These are phyloP conservation scores for Luperina nickerlii DNA, from an alignment of 2,888 invertebrate species.

Conservation along the genomic window DNA sequence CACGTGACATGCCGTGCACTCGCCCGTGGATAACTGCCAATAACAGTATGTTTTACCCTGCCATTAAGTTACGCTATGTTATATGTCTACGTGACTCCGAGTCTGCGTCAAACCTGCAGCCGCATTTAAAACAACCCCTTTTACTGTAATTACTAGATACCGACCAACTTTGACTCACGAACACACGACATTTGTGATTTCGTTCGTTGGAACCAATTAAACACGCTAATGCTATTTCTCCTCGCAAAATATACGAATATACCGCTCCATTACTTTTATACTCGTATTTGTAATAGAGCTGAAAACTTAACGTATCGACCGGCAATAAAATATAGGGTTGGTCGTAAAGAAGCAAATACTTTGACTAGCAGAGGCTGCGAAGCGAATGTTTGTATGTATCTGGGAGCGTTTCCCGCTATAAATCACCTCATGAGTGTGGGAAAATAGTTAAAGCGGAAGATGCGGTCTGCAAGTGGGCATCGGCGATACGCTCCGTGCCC, in stretches of 20 bases:
- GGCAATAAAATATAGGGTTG: conserved; percentile 82
- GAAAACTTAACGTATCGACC: conserved; percentile 79
- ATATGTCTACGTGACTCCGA: conserved; percentile 65
- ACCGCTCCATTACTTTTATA: conserved; percentile 58
- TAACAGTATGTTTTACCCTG: conserved; percentile 79
- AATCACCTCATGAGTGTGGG: conserved; percentile 81
- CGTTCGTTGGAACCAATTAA: conserved; percentile 62
- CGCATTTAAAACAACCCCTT: conserved; percentile 79
- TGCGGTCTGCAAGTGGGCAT: conserved; percentile 79
- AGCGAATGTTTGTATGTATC: conserved; percentile 79
- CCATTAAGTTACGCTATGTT: conserved; percentile 73
- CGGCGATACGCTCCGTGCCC: conserved; percentile 73
- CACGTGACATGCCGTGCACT: conserved; percentile 84
- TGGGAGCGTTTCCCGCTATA: conserved; percentile 81
- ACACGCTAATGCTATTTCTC: conserved; percentile 58
- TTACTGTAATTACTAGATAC: conserved; percentile 78
- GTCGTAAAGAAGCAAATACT: conserved; percentile 83
- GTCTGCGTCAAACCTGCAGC: conserved; percentile 73
- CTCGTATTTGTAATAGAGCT: conserved; percentile 71
- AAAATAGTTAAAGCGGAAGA: conserved; percentile 81
- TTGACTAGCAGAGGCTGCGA: conserved; percentile 77
- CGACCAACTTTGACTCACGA: conserved; percentile 74
- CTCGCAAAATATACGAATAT: conserved; percentile 64
- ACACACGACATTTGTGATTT: conserved; percentile 74
- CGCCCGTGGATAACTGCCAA: conserved; percentile 81